Percentiles rank a stretch among this genome's conserved stretches.
Evolutionary conservation across 2,113 vertebrate genomes (phyloP).

Genomic region (Stegostoma tigrinum): DNA sequence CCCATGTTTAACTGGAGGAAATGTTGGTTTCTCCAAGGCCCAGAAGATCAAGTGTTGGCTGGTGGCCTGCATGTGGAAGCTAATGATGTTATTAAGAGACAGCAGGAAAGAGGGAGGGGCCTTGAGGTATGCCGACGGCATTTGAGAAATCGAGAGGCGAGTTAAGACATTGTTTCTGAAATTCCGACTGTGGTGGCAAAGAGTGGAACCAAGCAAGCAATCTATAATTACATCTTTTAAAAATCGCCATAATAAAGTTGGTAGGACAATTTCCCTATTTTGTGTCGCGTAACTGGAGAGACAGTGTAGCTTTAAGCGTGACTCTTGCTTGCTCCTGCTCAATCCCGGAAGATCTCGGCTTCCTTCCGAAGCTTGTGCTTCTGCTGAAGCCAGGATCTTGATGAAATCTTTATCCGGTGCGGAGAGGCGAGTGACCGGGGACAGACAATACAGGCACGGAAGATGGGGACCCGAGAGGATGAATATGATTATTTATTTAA

Average conservation of each 20-base stretch:
- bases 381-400: slow-evolving; percentile 6
- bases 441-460: background rate
- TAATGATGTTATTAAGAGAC: background rate
- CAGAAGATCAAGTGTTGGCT: background rate
- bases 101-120: background rate
- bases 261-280: background rate
- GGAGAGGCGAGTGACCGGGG: background rate
- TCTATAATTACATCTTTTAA: background rate
- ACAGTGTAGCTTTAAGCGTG: slow-evolving; percentile 4
- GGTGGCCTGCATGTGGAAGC: background rate
- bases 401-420: slow-evolving; percentile 19
- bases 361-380: slow-evolving; percentile 6
- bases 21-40: background rate
- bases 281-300: background rate
- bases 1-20: background rate
- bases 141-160: background rate
- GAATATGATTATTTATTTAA: slow-evolving; percentile 68
- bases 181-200: background rate
- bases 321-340: background rate
- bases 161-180: background rate
- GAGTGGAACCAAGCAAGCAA: background rate
- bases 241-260: background rate
- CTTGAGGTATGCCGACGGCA: background rate
- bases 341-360: slow-evolving; percentile 28
- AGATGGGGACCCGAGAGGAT: slow-evolving; percentile 66